Base-by-base conservation (phyloP, 1,140 invertebrate genomes). In the Maniola jurtina region DNA sequence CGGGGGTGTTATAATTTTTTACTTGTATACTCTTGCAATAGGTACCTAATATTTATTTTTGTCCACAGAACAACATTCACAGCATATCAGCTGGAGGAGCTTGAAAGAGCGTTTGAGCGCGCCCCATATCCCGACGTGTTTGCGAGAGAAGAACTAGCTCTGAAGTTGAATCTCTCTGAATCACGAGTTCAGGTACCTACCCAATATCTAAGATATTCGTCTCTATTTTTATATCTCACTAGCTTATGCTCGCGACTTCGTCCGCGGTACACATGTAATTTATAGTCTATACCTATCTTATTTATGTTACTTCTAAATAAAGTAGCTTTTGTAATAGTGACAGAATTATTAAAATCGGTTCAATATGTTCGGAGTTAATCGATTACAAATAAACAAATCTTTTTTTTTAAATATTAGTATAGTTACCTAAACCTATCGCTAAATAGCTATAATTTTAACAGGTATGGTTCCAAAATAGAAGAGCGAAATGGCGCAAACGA, bases 81-180 rank as follows among this genome's bases (percentile, higher is more conserved):
- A 0, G 96, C 97, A 0, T 98, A 97, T 81, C 98, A 99, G 83
- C 90, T 99, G 48, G 98, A 99, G 82, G 97, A 99, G 80, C 88
- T 99, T 76, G 98, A 99, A 82, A 91, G 97, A 13, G 97, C 98
- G 0, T 99, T 99, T 76, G 96, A 99, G 79, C 92, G 97, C 55
- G 98, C 98, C 0, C 98, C 98, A 0, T 99, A 99, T 85, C 98
- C 98, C 0, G 98, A 99, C 86, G 98, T 99, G 0, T 99, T 99
- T 79, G 98, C 97, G 0, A 91, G 98, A 47, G 98, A 99, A 85
- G 97, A 99, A 84, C 86, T 99, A 15, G 98, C 98, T 8, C 91
- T 98, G 13, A 97, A 97, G 82, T 91, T 99, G 6, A 95, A 95
- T 71, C 92, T 99, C 0, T 97, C 96, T 70, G 98, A 99, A 90